Base-by-base conservation (phyloP, 2,888 invertebrate species). In the Leucoma salicis region DNA sequence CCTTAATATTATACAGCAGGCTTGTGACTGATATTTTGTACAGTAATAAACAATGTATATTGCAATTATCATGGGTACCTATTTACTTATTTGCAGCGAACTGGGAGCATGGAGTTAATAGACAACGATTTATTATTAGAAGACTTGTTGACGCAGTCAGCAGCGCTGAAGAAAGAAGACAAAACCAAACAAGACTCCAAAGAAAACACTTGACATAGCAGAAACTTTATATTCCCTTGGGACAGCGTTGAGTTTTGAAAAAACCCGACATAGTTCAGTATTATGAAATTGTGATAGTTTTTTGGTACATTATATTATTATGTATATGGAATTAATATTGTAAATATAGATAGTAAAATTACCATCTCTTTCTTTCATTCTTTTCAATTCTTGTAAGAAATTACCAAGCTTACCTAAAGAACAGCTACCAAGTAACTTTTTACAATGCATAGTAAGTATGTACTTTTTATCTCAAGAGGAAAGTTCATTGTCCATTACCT, bases 121-220 rank as follows among this genome's bases (percentile, higher is more conserved):
- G 84, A 87, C 56, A 88, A 86, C 46, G 86, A 87, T 49, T 49
- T 86, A 42, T 60, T 88, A 53, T 49, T 87, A 65, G 87, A 87
- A 73, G 87, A 87, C 36, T 63, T 88, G 13, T 51, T 87, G 41
- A 62, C 70, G 41, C 82, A 84, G 52, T 81, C 86, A n/a, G 74
- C 68, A 29, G 70, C 72, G n/a, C 57, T 70, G 35, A 79, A 70
- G 36, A 77, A 77, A 52, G 70, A 78, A 53, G 76, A 78, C 14
- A 70, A 68, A 46, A 45, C 63, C 25, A 77, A 71, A 48, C 70
- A 52, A 21, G 64, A 67, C 15, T 46, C 69, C 32, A 82, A 77
- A 69, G 77, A 78, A 35, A 74, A 75, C 39, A 80, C 85, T 66
- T 87, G 87, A 88, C 85, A 76, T 16, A 79, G 57, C 40, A 47